Base-by-base conservation (phyloP, 2,888 invertebrate genomes). In the Boloria euphrosyne region DNA sequence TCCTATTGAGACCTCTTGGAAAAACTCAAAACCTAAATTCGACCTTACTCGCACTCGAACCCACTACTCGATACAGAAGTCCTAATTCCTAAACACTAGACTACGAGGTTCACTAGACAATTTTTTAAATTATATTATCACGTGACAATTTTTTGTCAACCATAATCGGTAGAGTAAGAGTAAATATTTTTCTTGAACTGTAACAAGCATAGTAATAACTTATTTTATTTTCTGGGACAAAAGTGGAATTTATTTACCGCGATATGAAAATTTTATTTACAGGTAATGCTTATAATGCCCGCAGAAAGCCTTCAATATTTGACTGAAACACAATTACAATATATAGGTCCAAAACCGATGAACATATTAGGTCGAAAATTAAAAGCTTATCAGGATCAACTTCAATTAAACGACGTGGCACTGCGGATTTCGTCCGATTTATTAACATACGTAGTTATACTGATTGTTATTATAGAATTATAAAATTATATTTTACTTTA, bases 261-360 rank as follows among this genome's bases (percentile, higher is more conserved):
- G 1, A 46, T n/a, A 57, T 13, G 46, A 60, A 52, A 59, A 27
- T 46, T 52, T 2, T 10, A 31, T 13, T 5, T 18, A 27, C 7
- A 91, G 91, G 89, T 91, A 13, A 86, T 90, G 84, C 58, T 80
- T 53, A 78, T 80, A 55, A 90, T 91, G 76, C 76, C 80, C 4
- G 72, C 85, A 16, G 66, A 77, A 10, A 85, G 75, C 49, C 70
- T 91, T 47, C 77, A 73, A 62, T 74, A 81, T 54, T 74, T 91
- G 4, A 85, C 87, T 1, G 83, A 86, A 5, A 67, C 72, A 44
- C 91, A 91, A 70, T 66, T 85, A 3, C 76, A 77, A 2, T 81
- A 85, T 63, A 72, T 91, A 3, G 74, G 77, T 2, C 77, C 79
- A 7, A 89, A 83, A 65, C 71, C 89, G 0, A 72, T 80, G 1